A percentile compares a stretch with the other conserved stretches of the same genome.
phyloP scores from a whole-genome alignment of 2,113 vertebrate genomes.

The human (Homo sapiens) region DNA sequence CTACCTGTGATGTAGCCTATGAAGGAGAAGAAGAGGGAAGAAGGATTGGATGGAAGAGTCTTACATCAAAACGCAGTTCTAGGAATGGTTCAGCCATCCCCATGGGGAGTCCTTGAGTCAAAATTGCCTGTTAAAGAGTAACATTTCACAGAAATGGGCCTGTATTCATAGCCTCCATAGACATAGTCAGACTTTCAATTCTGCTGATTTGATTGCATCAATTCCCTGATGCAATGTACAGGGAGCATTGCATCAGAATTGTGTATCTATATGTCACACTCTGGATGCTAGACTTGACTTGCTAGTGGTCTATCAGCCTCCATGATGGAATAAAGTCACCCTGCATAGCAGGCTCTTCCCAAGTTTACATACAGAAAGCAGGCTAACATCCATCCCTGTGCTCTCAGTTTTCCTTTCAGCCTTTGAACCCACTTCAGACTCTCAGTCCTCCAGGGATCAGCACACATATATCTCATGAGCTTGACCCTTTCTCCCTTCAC shows the following conservation, averaged over 20 bases:
- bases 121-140: no score
- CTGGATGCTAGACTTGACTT: no score
- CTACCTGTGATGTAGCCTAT: background rate
- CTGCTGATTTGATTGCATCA: no score
- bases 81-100: background rate
- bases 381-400: accelerated
- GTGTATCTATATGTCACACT: accelerated
- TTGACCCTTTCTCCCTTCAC: background rate
- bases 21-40: background rate
- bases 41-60: background rate
- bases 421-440: background rate
- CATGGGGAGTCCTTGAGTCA: background rate
- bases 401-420: background rate
- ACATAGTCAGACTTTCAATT: background rate
- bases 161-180: no score
- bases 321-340: background rate
- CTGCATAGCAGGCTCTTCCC: accelerated
- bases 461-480: background rate
- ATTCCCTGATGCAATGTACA: accelerated
- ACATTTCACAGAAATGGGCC: background rate
- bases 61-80: background rate
- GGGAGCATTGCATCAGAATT: background rate
- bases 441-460: background rate
- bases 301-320: background rate
- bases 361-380: background rate